Conservation (phyloP, 2,797 vertebrate species). For the Antennarius maculatus region DNA sequence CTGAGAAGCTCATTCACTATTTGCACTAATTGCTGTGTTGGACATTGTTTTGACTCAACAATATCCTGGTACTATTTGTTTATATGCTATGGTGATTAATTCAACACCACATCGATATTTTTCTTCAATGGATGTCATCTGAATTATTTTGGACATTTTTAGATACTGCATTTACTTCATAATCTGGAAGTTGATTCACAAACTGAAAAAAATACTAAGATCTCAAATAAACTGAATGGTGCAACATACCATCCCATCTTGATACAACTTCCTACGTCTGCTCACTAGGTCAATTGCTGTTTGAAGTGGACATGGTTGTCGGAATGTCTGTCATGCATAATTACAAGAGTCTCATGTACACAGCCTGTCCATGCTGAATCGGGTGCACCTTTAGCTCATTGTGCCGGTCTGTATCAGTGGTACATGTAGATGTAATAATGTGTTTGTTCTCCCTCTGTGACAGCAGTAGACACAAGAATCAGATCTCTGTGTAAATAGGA, state of each 20-base stretch:
- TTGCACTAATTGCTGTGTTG: constrained; percentile 25
- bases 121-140: constrained; percentile 9
- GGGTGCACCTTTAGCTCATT: too few relatives aligned
- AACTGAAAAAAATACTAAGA: too few relatives aligned
- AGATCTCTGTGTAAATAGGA: too few relatives aligned
- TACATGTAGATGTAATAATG: too few relatives aligned
- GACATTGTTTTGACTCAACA: constrained; percentile 37
- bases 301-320: background rate
- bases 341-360: background rate
- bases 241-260: background rate
- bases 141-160: constrained; percentile 42
- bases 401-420: too few relatives aligned
- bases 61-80: constrained; percentile 22
- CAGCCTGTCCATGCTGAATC: too few relatives aligned
- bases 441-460: too few relatives aligned
- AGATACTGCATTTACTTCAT: background rate
- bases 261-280: background rate
- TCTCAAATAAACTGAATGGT: background rate
- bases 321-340: background rate
- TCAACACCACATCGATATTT: constrained; percentile 21
- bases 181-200: too few relatives aligned
- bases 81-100: constrained; percentile 41
- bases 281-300: background rate
- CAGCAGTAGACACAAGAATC: too few relatives aligned
- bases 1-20: constrained; percentile 14